These are phyloP conservation scores for Glyphotaelius pellucidus DNA, from an alignment of 2,888 invertebrate species.

Conservation along the genomic window DNA sequence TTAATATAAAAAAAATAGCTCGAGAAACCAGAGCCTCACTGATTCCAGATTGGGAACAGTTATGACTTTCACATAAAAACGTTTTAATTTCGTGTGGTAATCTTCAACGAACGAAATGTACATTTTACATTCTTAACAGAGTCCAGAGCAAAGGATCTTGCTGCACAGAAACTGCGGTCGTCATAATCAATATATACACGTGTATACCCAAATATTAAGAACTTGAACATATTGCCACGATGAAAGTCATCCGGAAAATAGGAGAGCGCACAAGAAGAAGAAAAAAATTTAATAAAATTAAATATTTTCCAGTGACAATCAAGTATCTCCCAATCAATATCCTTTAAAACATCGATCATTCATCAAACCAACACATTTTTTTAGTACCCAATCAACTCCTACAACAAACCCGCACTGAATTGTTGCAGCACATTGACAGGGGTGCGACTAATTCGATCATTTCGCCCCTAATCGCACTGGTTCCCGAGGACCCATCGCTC, in stretches of 20 bases:
- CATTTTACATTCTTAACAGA: no score
- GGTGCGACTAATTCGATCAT: constrained; percentile 58
- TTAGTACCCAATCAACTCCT: background rate
- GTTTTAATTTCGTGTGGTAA: no score
- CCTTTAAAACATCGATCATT: no score
- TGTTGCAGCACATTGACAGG: constrained; percentile 18
- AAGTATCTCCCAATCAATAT: background rate
- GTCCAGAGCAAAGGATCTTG: no score
- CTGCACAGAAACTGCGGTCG: no score
- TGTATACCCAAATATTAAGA: no score
- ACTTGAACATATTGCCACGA: background rate
- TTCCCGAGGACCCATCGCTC: constrained; percentile 27
- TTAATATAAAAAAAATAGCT: no score
- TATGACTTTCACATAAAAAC: no score
- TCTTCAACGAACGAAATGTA: no score
- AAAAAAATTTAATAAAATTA: background rate
- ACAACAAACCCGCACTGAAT: background rate
- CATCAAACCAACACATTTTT: background rate
- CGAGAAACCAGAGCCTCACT: no score
- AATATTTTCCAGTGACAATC: background rate
- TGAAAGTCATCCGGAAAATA: background rate
- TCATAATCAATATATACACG: no score
- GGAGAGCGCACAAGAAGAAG: background rate
- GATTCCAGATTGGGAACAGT: no score
- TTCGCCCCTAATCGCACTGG: constrained; percentile 42